Base-by-base conservation (phyloP, 2,888 invertebrate species). In the Notodonta dromedarius region DNA sequence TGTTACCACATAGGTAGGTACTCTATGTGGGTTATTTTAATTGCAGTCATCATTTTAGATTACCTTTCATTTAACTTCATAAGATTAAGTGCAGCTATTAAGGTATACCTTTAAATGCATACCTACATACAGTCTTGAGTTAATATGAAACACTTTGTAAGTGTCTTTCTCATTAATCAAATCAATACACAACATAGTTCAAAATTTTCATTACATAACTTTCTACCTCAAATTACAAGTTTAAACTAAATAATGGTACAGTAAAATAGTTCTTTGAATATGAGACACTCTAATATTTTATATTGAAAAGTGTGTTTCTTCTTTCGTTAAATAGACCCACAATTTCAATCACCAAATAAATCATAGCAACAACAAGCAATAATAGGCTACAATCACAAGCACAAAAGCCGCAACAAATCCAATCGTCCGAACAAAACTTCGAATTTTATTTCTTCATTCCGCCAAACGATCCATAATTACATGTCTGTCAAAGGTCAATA, bases 401-500 rank as follows among this genome's bases (percentile, higher is more conserved):
- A 44, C 53, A 24, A 56, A 40, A 58, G 12, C 56, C 55, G 24
- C 60, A 59, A 66, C 44, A 46, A 60, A 62, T 50, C 39, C 51
- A 66, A 65, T 58, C 57, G 13, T 56, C 16, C 48, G 56, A 61
- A 65, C 57, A 64, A 39, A 59, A 56, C 13, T 54, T 58, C 59
- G 48, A 62, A 61, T 55, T 64, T 70, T 63, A 71, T 71, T 65
- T 60, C 61, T 71, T 70, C 58, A 63, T 66, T 72, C 60, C 58
- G 62, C 65, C 60, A 70, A 73, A 67, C 53, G 56, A 53, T 70
- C 69, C 63, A 65, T 80, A 76, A 82, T 83, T 80, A 78, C 65
- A 63, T 66, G 59, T 71, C 65, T 65, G 76, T 74, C 76, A 82
- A 77, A 84, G 83, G 80, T 84, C 79, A 80, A 69, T 62, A 65